Base-by-base conservation (phyloP, 2,797 vertebrate species). In the Saxicola maurus region DNA sequence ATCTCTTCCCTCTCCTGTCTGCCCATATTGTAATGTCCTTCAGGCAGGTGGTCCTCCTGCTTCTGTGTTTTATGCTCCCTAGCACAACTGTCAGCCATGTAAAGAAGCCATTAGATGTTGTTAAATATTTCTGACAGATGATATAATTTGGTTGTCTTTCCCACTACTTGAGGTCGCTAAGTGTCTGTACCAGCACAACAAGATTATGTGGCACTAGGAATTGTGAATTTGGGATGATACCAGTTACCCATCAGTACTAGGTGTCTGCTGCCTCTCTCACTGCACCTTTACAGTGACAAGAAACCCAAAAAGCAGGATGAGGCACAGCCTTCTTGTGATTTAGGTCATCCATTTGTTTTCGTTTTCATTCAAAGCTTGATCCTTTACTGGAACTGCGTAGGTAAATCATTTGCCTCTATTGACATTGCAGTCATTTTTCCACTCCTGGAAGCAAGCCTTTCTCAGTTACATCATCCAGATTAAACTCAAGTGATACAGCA, bases 361-460 rank as follows among this genome's bases (percentile, higher is more conserved):
- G 24, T 76, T 90, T 78, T 89, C 62, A 46, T 81, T 82, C 74
- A 90, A 53, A 86, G 53, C 45, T 78, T 67, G 42, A 86, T 69
- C 64, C 23, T 90, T 46, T 89, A 35, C 84, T 92, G 89, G 84
- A 93, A 91, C 65, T 81, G 56, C 1, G 0, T 60, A 89, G 79
- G 89, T 89, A 82, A 89, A 81, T 94, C 79, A 86, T 83, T 78
- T 86, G 69, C 42, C 45, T 87, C 55, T 86, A 38, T 62, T 85
- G 90, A 90, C 71, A 73, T 69, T 60, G 64, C 74, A 91, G 0
- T 89, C 38, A 45, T 92, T 92, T 93, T 93, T 90, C 67, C 73
- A 66, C 52, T 57, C 49, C 56, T 92, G 82, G 79, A 90, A 94
- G 76, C 69, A 72, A 91, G 45, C 69, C 74, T 81, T 92, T 92